Conservation (phyloP, 1,140 invertebrate species). For the Caenorhabditis tropicalis region DNA sequence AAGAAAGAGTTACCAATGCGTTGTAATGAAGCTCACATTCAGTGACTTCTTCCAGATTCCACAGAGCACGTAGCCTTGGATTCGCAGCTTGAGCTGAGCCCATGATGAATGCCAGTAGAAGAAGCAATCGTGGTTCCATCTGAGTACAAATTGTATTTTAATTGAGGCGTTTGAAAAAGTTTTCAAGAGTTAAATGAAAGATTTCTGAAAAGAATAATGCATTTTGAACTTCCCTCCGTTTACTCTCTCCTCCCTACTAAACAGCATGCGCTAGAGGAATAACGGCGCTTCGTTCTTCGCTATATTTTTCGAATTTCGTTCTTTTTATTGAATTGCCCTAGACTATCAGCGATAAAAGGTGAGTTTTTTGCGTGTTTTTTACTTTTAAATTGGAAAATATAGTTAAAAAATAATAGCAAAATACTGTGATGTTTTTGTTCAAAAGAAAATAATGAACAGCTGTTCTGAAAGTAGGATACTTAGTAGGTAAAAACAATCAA, state of each 20-base stretch:
- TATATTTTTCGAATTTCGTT: background rate
- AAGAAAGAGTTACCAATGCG: conserved; percentile 27
- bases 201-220: too few species aligned
- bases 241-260: background rate
- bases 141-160: too few species aligned
- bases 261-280: background rate
- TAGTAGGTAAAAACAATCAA: too few species aligned
- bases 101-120: background rate
- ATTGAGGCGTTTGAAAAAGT: too few species aligned
- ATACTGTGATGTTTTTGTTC: too few species aligned
- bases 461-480: too few species aligned
- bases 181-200: too few species aligned
- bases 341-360: too few species aligned
- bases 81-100: background rate
- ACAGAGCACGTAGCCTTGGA: conserved; percentile 3
- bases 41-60: conserved; percentile 48
- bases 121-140: background rate
- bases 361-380: too few species aligned
- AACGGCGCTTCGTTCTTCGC: background rate
- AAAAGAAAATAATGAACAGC: too few species aligned
- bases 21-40: conserved; percentile 49
- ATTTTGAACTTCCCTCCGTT: background rate
- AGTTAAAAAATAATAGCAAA: too few species aligned
- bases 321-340: background rate
- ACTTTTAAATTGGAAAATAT: too few species aligned